phyloP scores from a whole-genome alignment of 2,113 vertebrate species.

The Amphilophus citrinellus region DNA sequence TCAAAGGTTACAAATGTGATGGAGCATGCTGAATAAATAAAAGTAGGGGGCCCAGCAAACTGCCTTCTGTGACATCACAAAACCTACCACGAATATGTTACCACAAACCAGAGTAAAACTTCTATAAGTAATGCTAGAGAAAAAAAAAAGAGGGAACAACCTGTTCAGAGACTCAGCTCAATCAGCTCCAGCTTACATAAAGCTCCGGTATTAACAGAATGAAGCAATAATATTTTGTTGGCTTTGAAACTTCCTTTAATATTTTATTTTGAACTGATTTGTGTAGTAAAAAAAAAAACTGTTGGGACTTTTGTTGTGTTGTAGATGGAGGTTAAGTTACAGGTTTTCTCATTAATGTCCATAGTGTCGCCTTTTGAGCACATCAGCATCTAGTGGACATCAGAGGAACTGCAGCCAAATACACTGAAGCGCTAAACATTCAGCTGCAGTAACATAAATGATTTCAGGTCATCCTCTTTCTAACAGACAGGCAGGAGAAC shows the following conservation, averaged over 20 bases:
- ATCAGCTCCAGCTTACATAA: neutral
- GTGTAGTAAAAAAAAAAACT: neutral
- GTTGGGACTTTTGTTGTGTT: neutral
- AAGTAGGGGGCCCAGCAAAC: neutral
- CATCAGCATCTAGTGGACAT: neutral
- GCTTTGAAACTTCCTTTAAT: neutral
- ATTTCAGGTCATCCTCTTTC: neutral
- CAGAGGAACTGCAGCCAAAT: neutral
- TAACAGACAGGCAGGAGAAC: neutral
- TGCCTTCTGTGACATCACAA: neutral
- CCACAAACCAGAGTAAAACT: too few relatives aligned
- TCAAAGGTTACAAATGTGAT: neutral
- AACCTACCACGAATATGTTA: too few relatives aligned
- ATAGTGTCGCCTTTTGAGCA: too few relatives aligned
- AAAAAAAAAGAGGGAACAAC: neutral
- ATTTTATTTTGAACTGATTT: neutral
- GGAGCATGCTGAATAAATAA: neutral
- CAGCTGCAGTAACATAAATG: neutral
- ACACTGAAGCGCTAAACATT: neutral
- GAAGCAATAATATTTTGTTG: neutral
- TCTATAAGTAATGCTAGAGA: too few relatives aligned
- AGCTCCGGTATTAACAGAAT: neutral
- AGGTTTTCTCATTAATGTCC: neutral
- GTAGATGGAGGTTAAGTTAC: neutral
- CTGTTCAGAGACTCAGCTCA: neutral